These are phyloP conservation scores for Epirrita christyi DNA, from an alignment of 2,888 invertebrate genomes.

Conservation along the genomic window DNA sequence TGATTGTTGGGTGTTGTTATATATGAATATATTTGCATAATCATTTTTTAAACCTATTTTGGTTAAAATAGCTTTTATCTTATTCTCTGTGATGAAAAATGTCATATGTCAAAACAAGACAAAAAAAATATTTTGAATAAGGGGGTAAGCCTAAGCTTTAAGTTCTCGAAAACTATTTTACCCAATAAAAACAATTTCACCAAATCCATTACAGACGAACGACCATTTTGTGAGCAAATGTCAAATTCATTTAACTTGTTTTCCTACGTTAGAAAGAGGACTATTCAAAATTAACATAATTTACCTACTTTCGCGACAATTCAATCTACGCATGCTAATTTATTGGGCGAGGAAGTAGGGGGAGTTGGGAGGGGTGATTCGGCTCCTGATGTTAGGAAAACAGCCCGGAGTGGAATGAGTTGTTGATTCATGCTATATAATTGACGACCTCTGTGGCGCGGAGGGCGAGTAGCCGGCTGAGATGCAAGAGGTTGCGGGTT, in stretches of 20 bases:
- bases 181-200: neutral
- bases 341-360: conserved; percentile 42
- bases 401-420: neutral
- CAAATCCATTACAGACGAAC: conserved; percentile 1
- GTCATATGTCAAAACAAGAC: too few relatives aligned
- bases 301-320: conserved; percentile 54
- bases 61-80: too few relatives aligned
- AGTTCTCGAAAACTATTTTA: neutral
- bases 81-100: too few relatives aligned
- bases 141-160: too few relatives aligned
- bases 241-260: conserved; percentile 34
- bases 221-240: neutral
- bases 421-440: too few relatives aligned
- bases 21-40: too few relatives aligned
- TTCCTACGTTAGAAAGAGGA: neutral
- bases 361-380: neutral
- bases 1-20: too few relatives aligned
- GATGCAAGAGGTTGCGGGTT: too few relatives aligned
- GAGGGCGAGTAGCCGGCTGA: too few relatives aligned
- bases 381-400: neutral
- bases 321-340: conserved; percentile 66
- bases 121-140: too few relatives aligned
- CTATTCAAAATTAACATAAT: conserved; percentile 51
- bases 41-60: too few relatives aligned
- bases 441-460: too few relatives aligned